Conservation (phyloP, 2,888 invertebrate species). For the Plagodis pulveraria region DNA sequence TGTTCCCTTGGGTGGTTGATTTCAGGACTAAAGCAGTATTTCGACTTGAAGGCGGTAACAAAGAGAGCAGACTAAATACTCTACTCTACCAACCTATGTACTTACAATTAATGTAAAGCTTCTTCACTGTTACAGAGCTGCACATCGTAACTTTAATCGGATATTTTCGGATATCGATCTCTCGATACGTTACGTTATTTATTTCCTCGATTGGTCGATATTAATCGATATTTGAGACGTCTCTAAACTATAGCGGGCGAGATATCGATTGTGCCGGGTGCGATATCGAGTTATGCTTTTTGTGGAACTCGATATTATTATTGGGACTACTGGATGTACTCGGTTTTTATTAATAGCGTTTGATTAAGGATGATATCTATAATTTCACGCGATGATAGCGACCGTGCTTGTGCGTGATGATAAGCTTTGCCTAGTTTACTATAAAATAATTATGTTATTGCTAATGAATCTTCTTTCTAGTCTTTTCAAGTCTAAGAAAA, state of each 20-base stretch:
- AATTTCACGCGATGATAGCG: too few species aligned
- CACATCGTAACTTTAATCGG: slow-evolving; percentile 53
- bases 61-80: too few species aligned
- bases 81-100: too few species aligned
- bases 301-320: slow-evolving; percentile 29
- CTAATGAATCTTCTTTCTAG: too few species aligned
- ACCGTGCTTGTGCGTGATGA: too few species aligned
- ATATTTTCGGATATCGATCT: slow-evolving; percentile 64
- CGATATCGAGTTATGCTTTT: slow-evolving; percentile 22
- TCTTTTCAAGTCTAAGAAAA: too few species aligned
- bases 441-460: too few species aligned
- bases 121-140: slow-evolving; percentile 4
- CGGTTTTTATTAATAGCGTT: slow-evolving; percentile 27
- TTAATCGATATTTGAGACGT: slow-evolving; percentile 64
- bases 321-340: slow-evolving; percentile 28
- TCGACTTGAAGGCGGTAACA: too few species aligned
- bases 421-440: too few species aligned
- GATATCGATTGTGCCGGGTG: slow-evolving; percentile 30
- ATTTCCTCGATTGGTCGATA: slow-evolving; percentile 62
- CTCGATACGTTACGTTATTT: slow-evolving; percentile 61
- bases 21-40: too few species aligned
- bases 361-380: too few species aligned
- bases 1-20: too few species aligned
- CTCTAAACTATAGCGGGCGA: slow-evolving; percentile 46
- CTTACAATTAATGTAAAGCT: neutral